Evolutionary conservation across 2,888 invertebrate species (phyloP).

Genomic region (Parnassius smintheus): DNA sequence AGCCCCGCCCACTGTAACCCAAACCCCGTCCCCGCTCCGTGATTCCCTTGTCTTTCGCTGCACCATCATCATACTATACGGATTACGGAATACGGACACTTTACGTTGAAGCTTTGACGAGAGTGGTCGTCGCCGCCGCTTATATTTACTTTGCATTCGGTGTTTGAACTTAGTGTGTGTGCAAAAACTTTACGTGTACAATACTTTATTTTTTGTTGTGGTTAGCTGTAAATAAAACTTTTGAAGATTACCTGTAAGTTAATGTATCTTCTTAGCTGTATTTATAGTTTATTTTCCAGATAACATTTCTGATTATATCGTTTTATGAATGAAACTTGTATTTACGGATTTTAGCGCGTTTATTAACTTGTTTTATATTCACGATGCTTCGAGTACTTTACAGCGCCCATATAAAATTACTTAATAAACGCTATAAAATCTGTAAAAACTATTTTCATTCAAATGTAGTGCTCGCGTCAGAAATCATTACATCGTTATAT

Average conservation of each 20-base stretch:
- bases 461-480: too few species aligned
- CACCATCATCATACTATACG: slow-evolving; percentile 66
- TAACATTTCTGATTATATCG: too few species aligned
- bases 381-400: too few species aligned
- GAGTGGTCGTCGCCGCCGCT: slow-evolving; percentile 51
- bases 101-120: slow-evolving; percentile 58
- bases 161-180: slow-evolving; percentile 65
- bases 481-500: too few species aligned
- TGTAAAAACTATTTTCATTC: too few species aligned
- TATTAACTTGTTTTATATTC: too few species aligned
- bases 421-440: too few species aligned
- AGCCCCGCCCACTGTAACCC: slow-evolving; percentile 54
- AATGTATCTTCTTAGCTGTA: too few species aligned
- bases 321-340: too few species aligned
- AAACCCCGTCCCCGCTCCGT: slow-evolving; percentile 39
- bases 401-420: too few species aligned
- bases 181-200: slow-evolving; percentile 50
- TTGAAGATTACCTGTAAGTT: slow-evolving; percentile 39
- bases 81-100: slow-evolving; percentile 46
- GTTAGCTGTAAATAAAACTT: slow-evolving; percentile 10
- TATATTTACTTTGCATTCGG: slow-evolving; percentile 39
- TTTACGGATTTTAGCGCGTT: too few species aligned
- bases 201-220: slow-evolving; percentile 37
- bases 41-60: slow-evolving; percentile 55
- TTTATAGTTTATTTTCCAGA: too few species aligned